Evolutionary conservation across 2,797 vertebrate species (phyloP).

Genomic region (Bothrops alternatus): DNA sequence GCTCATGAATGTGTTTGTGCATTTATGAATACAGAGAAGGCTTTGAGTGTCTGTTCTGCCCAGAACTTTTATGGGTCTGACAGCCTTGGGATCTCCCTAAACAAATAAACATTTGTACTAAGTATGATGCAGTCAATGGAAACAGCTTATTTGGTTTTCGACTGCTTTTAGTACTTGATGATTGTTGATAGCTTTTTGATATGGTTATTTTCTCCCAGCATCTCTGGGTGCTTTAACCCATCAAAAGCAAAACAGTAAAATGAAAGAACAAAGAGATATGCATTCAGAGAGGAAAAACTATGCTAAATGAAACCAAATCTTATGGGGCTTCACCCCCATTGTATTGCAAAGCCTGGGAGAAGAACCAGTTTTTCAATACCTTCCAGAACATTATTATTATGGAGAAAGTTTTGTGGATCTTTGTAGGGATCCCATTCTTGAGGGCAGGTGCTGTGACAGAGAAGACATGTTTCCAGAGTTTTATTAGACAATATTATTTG

Average conservation of each 20-base stretch:
- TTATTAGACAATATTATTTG: background rate
- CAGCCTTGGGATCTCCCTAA: background rate
- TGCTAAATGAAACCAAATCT: background rate
- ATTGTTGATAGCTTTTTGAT: background rate
- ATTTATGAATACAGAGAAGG: background rate
- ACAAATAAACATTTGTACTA: background rate
- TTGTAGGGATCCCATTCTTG: background rate
- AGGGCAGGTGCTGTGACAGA: background rate
- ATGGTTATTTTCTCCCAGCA: background rate
- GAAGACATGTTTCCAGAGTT: background rate
- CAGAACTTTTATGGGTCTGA: background rate
- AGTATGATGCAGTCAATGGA: background rate
- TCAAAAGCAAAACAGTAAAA: background rate
- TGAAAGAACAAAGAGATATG: background rate
- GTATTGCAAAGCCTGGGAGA: background rate
- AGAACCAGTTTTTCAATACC: background rate
- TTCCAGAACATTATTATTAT: background rate
- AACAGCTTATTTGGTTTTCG: background rate
- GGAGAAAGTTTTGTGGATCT: background rate
- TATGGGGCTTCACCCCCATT: background rate
- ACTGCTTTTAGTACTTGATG: background rate
- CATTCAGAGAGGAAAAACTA: background rate
- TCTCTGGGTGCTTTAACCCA: background rate
- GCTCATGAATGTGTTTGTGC: background rate
- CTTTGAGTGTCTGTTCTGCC: background rate